These are phyloP conservation scores for Drosophila anceps DNA, from an alignment of 2,888 invertebrate genomes.

Conservation along the genomic window DNA sequence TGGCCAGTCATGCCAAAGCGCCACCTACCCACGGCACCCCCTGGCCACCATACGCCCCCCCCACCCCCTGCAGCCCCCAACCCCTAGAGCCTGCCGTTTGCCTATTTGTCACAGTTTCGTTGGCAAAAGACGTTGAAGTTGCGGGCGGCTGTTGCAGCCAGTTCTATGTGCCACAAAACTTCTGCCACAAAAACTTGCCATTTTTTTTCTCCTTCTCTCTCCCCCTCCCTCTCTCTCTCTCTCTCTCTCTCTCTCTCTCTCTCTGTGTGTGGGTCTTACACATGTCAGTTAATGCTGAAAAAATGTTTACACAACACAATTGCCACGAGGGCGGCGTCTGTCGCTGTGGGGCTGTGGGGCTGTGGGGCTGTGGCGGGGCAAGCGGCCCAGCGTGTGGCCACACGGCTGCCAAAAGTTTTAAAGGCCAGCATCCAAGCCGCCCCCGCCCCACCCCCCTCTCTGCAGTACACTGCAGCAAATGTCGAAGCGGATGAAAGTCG, in stretches of 20 bases:
- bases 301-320: slow-evolving; percentile 79
- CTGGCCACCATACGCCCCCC: neutral
- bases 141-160: slow-evolving; percentile 29
- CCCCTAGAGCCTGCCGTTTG: slow-evolving; percentile 10
- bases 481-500: slow-evolving; percentile 76
- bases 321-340: slow-evolving; percentile 43
- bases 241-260: neutral
- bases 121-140: slow-evolving; percentile 48
- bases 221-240: neutral
- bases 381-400: slow-evolving; percentile 34
- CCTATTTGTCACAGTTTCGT: slow-evolving; percentile 72
- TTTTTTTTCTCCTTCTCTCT: slow-evolving; percentile 2
- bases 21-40: neutral
- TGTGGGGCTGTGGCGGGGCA: no score
- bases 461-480: slow-evolving; percentile 45
- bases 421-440: slow-evolving; percentile 36
- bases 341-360: neutral
- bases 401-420: slow-evolving; percentile 60
- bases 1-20: slow-evolving; percentile 55
- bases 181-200: slow-evolving; percentile 53
- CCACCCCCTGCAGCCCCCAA: neutral
- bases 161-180: slow-evolving; percentile 44
- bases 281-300: slow-evolving; percentile 78
- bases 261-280: slow-evolving; percentile 57
- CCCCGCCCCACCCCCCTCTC: neutral